A percentile compares a stretch with the other conserved stretches of the same genome.
Evolutionary conservation across 2,797 vertebrate genomes (phyloP).

Genomic region (Falco columbarius): DNA sequence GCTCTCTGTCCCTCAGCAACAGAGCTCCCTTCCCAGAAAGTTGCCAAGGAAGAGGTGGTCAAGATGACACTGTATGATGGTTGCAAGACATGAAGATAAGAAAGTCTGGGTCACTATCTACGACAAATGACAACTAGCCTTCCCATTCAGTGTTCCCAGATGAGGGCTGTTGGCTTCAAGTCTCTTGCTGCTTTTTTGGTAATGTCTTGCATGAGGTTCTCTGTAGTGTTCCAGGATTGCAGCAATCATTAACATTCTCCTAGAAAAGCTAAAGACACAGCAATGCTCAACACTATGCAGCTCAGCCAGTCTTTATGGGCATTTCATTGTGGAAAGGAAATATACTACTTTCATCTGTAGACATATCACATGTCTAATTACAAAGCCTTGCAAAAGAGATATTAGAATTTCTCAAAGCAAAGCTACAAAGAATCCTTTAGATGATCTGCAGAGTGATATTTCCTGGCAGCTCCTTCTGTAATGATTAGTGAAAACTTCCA

Average conservation of each 20-base stretch:
- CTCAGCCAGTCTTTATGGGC: background rate
- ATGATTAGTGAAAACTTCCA: background rate
- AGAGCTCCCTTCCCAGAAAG: background rate
- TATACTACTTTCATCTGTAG: background rate
- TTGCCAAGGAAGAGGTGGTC: background rate
- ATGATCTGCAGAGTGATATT: background rate
- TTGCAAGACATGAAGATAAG: background rate
- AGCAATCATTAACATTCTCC: background rate
- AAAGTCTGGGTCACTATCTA: background rate
- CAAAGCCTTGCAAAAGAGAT: background rate
- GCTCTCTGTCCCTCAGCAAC: background rate
- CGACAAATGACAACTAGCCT: background rate
- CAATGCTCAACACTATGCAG: background rate
- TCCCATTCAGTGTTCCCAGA: background rate
- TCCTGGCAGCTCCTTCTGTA: background rate
- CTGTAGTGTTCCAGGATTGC: background rate
- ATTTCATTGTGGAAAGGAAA: background rate
- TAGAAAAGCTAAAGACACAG: background rate
- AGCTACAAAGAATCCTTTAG: background rate
- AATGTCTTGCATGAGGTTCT: background rate
- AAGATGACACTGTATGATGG: background rate
- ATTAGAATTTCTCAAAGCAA: background rate
- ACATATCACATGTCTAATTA: background rate
- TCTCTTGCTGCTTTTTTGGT: background rate
- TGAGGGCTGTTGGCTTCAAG: background rate